Evolutionary conservation across 2,113 vertebrate species (phyloP).

Genomic region (Perca fluviatilis): DNA sequence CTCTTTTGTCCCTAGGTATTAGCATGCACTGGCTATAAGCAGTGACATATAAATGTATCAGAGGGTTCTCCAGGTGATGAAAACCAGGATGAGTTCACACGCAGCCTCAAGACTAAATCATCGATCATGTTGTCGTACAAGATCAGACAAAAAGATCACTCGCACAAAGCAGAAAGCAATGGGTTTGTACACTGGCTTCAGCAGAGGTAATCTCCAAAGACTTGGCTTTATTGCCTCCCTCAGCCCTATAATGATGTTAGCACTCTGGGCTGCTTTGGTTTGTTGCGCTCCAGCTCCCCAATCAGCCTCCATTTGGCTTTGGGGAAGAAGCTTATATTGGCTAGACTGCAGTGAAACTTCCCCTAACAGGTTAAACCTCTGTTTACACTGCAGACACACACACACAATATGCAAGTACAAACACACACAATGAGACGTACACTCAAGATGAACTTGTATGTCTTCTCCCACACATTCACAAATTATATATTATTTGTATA

Average conservation of each 20-base stretch:
- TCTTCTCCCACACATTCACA: background rate
- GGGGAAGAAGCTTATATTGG: slow-evolving; percentile 76
- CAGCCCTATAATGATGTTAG: slow-evolving; percentile 83
- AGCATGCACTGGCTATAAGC: slow-evolving; percentile 40
- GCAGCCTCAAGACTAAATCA: slow-evolving; percentile 65
- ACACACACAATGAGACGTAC: background rate
- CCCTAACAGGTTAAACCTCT: slow-evolving; percentile 78
- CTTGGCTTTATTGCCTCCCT: slow-evolving; percentile 83
- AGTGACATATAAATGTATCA: slow-evolving; percentile 57
- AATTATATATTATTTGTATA: background rate
- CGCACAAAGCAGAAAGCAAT: slow-evolving; percentile 60
- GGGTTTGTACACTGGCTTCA: slow-evolving; percentile 71
- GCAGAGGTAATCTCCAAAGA: slow-evolving; percentile 81
- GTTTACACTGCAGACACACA: slow-evolving; percentile 54
- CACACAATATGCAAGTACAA: slow-evolving; percentile 22
- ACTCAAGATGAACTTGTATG: background rate
- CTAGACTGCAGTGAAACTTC: slow-evolving; percentile 75
- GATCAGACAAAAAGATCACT: slow-evolving; percentile 69
- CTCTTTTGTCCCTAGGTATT: slow-evolving; percentile 36
- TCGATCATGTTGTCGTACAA: slow-evolving; percentile 76
- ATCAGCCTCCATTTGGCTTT: slow-evolving; percentile 77
- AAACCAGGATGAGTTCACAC: slow-evolving; percentile 61
- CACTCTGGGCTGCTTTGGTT: slow-evolving; percentile 77
- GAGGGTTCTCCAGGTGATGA: slow-evolving; percentile 67
- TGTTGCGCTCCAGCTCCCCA: slow-evolving; percentile 74